Conservation (phyloP, 2,113 vertebrate genomes). For the Apaloderma vittatum region DNA sequence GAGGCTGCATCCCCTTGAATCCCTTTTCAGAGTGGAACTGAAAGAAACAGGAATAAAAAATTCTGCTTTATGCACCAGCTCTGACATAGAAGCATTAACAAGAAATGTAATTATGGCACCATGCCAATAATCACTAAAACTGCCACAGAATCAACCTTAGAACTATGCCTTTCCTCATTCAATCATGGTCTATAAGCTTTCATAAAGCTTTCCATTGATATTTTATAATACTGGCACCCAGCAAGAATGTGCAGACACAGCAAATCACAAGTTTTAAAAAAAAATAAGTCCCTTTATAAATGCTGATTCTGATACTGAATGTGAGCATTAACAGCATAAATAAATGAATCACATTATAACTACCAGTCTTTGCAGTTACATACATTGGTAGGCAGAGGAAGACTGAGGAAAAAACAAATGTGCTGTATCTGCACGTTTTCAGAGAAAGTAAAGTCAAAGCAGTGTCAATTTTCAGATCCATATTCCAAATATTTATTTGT, state of each 20-base stretch:
- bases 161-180: neutral
- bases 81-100: neutral
- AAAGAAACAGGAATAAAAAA: neutral
- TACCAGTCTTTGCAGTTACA: neutral
- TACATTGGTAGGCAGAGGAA: neutral
- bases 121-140: neutral
- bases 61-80: neutral
- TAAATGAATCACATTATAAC: neutral
- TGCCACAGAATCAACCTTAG: neutral
- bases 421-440: neutral
- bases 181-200: conserved; percentile 5
- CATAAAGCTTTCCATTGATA: neutral
- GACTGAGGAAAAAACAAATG: neutral
- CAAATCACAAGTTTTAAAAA: neutral
- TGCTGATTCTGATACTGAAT: neutral
- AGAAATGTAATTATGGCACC: neutral
- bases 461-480: neutral
- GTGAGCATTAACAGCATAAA: neutral
- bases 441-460: neutral
- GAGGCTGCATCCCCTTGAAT: neutral
- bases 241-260: neutral
- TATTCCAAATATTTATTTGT: neutral
- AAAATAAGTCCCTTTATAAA: neutral
- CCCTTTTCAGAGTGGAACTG: neutral
- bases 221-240: neutral